phyloP scores from a whole-genome alignment of 1,140 invertebrate species.

The Halictus rubicundus region DNA sequence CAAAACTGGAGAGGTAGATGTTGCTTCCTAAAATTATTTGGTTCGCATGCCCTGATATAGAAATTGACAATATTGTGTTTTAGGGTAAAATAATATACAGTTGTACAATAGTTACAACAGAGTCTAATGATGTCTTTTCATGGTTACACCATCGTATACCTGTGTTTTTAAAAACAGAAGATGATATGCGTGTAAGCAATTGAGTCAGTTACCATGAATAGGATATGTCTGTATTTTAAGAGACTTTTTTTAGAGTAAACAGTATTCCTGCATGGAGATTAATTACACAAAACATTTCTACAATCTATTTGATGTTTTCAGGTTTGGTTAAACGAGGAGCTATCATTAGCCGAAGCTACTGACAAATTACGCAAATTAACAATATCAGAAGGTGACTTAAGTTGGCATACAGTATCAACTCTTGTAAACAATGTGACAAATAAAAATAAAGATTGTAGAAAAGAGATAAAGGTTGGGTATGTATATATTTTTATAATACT shows the following conservation, averaged over 20 bases:
- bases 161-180: slow-evolving; percentile 85
- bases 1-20: slow-evolving; percentile 79
- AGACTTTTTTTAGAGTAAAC: slow-evolving; percentile 11
- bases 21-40: not conserved
- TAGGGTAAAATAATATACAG: slow-evolving; percentile 85
- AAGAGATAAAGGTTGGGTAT: slow-evolving; percentile 76
- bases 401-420: slow-evolving; percentile 86
- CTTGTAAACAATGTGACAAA: slow-evolving; percentile 87
- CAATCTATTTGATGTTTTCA: slow-evolving; percentile 69
- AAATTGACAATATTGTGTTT: slow-evolving; percentile 46
- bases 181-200: slow-evolving; percentile 84
- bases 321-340: slow-evolving; percentile 86
- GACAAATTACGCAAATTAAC: slow-evolving; percentile 52
- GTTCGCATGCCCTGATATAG: not conserved
- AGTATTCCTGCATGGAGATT: too few relatives aligned
- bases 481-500: slow-evolving; percentile 21
- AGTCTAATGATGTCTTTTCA: slow-evolving; percentile 85
- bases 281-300: slow-evolving; percentile 17
- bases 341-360: slow-evolving; percentile 73
- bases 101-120: slow-evolving; percentile 90
- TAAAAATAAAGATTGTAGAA: slow-evolving; percentile 86
- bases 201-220: not conserved
- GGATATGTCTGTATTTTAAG: not conserved
- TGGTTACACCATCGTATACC: slow-evolving; percentile 92
- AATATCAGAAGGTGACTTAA: slow-evolving; percentile 77